Conservation (phyloP, 2,888 invertebrate genomes). For the Stenolophus ochropezus region DNA sequence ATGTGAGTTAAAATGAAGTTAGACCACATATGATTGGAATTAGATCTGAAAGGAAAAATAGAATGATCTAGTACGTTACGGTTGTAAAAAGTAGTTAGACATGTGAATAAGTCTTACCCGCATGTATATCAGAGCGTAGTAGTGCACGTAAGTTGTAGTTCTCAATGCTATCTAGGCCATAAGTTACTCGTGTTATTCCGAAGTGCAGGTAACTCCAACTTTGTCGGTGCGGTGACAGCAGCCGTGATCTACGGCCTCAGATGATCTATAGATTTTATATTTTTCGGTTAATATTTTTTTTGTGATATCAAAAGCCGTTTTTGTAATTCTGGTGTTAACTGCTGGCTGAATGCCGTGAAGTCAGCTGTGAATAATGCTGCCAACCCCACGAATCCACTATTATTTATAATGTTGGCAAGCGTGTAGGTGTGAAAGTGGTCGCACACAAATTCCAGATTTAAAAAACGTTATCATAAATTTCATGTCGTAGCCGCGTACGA, state of each 20-base stretch:
- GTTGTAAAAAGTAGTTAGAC: not conserved
- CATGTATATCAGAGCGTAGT: not conserved
- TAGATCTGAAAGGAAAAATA: not conserved
- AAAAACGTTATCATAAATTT: slow-evolving; percentile 47
- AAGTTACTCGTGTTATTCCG: slow-evolving; percentile 53
- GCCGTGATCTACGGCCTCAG: slow-evolving; percentile 53
- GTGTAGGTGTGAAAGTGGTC: slow-evolving; percentile 59
- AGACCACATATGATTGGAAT: no score
- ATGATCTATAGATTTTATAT: slow-evolving; percentile 60
- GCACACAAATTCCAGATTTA: slow-evolving; percentile 44
- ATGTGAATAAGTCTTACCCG: not conserved
- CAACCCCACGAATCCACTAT: slow-evolving; percentile 40
- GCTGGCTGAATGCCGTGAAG: slow-evolving; percentile 54
- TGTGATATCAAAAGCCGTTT: slow-evolving; percentile 49
- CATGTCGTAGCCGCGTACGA: not conserved
- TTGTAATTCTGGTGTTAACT: slow-evolving; percentile 60
- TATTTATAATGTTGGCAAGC: slow-evolving; percentile 59
- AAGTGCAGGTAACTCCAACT: slow-evolving; percentile 47
- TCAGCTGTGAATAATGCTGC: slow-evolving; percentile 57
- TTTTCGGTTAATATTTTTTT: slow-evolving; percentile 59
- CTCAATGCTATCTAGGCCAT: slow-evolving; percentile 57
- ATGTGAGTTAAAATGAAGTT: no score
- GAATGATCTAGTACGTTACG: not conserved
- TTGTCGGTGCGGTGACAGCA: slow-evolving; percentile 54
- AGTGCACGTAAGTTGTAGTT: not conserved